A percentile compares a stretch with the other conserved stretches of the same genome.
Evolutionary conservation across 2,113 vertebrate genomes (phyloP).

Genomic region (Balaeniceps rex): DNA sequence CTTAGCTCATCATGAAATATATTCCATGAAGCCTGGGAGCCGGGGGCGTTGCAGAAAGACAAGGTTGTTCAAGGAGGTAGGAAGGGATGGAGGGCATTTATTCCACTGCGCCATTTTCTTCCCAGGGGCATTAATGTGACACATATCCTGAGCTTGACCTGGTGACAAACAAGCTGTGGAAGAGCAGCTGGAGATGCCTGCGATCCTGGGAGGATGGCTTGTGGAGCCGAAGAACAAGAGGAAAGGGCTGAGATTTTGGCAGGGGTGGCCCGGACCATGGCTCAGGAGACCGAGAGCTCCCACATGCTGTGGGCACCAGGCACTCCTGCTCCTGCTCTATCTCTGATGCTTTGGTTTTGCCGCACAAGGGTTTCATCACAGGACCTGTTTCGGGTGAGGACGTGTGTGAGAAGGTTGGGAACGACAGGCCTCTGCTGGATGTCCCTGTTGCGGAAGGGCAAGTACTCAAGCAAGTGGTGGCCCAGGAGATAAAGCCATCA

Average conservation of each 20-base stretch:
- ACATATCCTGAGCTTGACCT: background rate
- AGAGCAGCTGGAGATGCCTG: background rate
- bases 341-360: background rate
- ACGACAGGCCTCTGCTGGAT: background rate
- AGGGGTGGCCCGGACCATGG: background rate
- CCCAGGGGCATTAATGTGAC: background rate
- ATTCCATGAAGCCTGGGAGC: slow-evolving; percentile 1
- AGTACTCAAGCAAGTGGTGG: background rate
- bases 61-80: slow-evolving; percentile 26
- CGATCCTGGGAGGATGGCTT: background rate
- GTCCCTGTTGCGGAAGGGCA: background rate
- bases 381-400: rapidly evolving
- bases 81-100: background rate
- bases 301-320: background rate
- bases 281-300: background rate
- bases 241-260: background rate
- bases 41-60: slow-evolving; percentile 14
- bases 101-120: background rate
- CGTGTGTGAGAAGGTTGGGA: background rate
- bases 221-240: background rate
- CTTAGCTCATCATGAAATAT: slow-evolving; percentile 13
- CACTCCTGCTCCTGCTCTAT: background rate
- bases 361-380: background rate
- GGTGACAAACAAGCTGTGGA: background rate
- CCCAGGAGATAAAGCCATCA: background rate